phyloP scores from a whole-genome alignment of 2,888 invertebrate species.

The Sinotaia quadrata region DNA sequence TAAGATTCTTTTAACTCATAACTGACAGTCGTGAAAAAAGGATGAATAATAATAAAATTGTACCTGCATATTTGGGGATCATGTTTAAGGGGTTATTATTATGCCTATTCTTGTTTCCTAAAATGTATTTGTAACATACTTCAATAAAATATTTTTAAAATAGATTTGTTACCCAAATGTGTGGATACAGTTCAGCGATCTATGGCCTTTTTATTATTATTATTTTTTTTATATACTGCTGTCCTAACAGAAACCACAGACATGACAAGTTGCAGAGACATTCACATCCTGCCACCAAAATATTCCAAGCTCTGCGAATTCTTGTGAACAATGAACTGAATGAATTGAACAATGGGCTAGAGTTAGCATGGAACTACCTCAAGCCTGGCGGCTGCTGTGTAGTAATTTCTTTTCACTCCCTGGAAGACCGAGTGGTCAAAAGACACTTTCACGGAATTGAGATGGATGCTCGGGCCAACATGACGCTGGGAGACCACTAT shows the following conservation, averaged over 20 bases:
- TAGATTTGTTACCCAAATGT: too few relatives aligned
- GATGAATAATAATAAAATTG: too few relatives aligned
- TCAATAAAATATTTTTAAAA: too few relatives aligned
- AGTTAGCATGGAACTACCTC: slow-evolving; percentile 82
- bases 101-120: too few relatives aligned
- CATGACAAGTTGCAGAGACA: slow-evolving; percentile 83
- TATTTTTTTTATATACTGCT: too few relatives aligned
- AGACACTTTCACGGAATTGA: slow-evolving; percentile 79
- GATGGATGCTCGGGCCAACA: slow-evolving; percentile 52
- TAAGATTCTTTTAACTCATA: too few relatives aligned
- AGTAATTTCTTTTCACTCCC: slow-evolving; percentile 90
- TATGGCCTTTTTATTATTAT: too few relatives aligned
- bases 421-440: slow-evolving; percentile 95
- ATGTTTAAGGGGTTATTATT: too few relatives aligned
- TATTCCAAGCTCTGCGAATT: slow-evolving; percentile 93
- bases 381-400: slow-evolving; percentile 85
- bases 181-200: too few relatives aligned
- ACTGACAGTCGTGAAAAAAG: too few relatives aligned
- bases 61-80: too few relatives aligned
- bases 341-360: slow-evolving; percentile 90
- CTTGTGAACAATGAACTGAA: slow-evolving; percentile 97
- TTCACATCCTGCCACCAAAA: slow-evolving; percentile 89
- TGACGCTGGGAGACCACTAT: slow-evolving; percentile 72
- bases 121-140: too few relatives aligned
- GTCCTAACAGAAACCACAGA: slow-evolving; percentile 15